Conservation (phyloP, 1,140 invertebrate species). For the Kradibia gibbosae region DNA sequence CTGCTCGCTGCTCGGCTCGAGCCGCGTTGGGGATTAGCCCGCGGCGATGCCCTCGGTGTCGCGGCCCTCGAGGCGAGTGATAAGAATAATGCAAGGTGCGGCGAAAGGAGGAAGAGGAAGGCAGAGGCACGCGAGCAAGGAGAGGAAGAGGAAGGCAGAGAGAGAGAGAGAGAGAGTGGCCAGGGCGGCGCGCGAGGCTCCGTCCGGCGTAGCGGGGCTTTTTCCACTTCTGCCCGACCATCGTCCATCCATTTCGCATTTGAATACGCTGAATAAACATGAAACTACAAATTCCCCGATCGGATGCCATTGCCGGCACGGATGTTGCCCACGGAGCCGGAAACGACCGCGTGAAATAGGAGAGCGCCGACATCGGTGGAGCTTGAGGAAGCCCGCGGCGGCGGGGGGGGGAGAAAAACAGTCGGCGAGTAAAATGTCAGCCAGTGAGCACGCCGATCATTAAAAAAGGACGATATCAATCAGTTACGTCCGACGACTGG, state of each 20-base stretch:
- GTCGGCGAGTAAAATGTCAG: slow-evolving; percentile 45
- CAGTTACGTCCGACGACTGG: slow-evolving; percentile 60
- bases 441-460: slow-evolving; percentile 58
- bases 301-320: background rate
- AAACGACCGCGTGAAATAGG: slow-evolving; percentile 39
- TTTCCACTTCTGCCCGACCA: slow-evolving; percentile 22
- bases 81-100: no score
- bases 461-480: slow-evolving; percentile 63
- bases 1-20: slow-evolving; percentile 13
- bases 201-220: no score
- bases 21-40: background rate
- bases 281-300: slow-evolving; percentile 45
- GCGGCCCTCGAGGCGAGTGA: no score
- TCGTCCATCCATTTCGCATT: slow-evolving; percentile 14
- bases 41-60: no score
- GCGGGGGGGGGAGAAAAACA: slow-evolving; percentile 37
- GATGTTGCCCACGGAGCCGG: slow-evolving; percentile 32
- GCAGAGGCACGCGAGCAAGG: no score
- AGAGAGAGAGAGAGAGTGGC: no score
- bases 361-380: background rate
- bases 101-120: no score
- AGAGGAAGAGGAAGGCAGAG: no score
- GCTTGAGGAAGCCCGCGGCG: background rate
- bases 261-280: slow-evolving; percentile 50
- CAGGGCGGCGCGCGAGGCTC: no score